A percentile compares a stretch with the other conserved stretches of the same genome.
phyloP scores from a whole-genome alignment of 2,113 vertebrate genomes.

The Hippocampus abdominalis region DNA sequence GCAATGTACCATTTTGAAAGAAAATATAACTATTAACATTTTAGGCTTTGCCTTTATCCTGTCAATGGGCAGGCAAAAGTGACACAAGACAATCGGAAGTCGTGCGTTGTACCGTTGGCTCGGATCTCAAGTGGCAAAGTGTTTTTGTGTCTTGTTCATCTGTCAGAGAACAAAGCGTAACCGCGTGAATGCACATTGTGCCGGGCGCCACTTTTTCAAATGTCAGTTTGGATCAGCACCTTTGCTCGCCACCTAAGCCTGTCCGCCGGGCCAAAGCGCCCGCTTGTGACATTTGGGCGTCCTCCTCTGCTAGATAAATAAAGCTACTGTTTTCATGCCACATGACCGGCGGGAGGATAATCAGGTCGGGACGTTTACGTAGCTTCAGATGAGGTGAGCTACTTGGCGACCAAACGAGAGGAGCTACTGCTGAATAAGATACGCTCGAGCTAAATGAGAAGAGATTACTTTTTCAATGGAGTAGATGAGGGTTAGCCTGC shows the following conservation, averaged over 20 bases:
- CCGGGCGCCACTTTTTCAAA: constrained; percentile 34
- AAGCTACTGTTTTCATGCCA: not conserved
- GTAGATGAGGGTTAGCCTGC: not conserved
- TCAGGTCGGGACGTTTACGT: not conserved
- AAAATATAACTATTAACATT: not conserved
- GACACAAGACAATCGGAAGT: not conserved
- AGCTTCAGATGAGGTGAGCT: not conserved
- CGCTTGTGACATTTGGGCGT: not conserved
- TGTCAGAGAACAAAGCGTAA: constrained; percentile 23
- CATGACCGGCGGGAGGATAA: not conserved
- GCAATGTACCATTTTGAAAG: not conserved
- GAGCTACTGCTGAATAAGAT: not conserved
- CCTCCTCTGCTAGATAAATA: not conserved
- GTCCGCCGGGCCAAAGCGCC: not conserved
- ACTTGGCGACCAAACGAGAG: not conserved
- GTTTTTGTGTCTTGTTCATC: not conserved
- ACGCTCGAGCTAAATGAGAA: not conserved
- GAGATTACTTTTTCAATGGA: not conserved
- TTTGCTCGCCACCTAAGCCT: constrained; percentile 24
- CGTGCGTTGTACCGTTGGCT: not conserved
- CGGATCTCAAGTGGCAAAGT: not conserved
- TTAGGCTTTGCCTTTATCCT: not conserved
- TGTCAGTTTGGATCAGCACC: constrained; percentile 45
- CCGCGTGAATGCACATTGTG: constrained; percentile 22
- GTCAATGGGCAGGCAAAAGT: not conserved